phyloP scores from a whole-genome alignment of 2,888 invertebrate species.

The Linnaemya vulpina region DNA sequence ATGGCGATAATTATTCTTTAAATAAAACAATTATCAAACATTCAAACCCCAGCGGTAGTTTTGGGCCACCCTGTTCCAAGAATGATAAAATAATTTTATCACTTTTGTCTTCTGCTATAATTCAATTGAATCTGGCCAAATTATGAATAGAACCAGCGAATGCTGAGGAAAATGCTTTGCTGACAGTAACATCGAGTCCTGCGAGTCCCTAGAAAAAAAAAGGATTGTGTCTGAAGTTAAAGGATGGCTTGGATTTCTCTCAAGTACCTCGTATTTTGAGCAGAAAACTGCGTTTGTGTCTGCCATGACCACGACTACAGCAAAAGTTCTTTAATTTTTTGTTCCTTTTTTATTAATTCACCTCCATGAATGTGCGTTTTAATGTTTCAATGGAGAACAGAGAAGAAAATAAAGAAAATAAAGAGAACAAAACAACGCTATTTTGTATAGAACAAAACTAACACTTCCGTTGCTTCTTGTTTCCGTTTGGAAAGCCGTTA shows the following conservation, averaged over 20 bases:
- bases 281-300: slow-evolving; percentile 2
- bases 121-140: no score
- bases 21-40: no score
- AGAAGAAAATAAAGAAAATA: not conserved
- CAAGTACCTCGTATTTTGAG: not conserved
- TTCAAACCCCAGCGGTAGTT: no score
- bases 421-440: slow-evolving; percentile 21
- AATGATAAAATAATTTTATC: no score
- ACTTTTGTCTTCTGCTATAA: no score
- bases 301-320: not conserved
- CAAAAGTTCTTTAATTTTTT: not conserved
- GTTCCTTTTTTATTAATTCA: not conserved
- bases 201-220: no score
- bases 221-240: no score
- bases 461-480: slow-evolving; percentile 61
- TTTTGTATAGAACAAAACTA: slow-evolving; percentile 59
- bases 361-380: slow-evolving; percentile 33
- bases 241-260: not conserved
- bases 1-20: no score
- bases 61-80: no score
- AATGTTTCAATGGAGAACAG: not conserved
- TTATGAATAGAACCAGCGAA: no score
- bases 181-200: no score
- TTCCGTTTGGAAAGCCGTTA: slow-evolving; percentile 19
- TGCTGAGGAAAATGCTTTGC: no score